Base-by-base conservation (phyloP, 2,113 vertebrate genomes). In the Dascyllus trimaculatus region DNA sequence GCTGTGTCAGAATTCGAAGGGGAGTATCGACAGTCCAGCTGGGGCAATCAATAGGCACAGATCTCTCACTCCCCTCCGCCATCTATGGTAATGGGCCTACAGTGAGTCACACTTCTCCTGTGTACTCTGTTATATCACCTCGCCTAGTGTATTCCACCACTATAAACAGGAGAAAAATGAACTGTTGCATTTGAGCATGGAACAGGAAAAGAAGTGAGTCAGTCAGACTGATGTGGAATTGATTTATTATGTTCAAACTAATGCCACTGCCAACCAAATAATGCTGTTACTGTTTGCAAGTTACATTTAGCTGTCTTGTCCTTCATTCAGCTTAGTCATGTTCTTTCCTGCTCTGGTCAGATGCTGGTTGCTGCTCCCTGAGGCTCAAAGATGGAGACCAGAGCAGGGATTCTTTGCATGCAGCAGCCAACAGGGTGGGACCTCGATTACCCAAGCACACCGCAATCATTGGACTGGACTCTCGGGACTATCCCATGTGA, bases 51-150 rank as follows among this genome's bases (percentile, higher is more conserved):
- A 91, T 88, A 58, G 48, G 24, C 18, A 19, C 70, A 52, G 71
- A 88, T 88, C 88, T 88, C 87, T 89, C 89, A 85, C 81, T 91
- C 77, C 74, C 82, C 53, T 80, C 63, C 71, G 76, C 81, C 73
- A 1, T 85, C 73, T 45, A 26, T 18, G 63, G 69, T 71, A 73
- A 63, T 61, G 51, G 72, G 22, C 35, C 49, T 51, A 59, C 69
- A 72, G 74, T 71, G 73, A 48, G 62, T 80, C 70, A 69, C 79
- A 56, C 52, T 48, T 66, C 64, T 78, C 69, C 57, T 71, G 61
- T 71, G 49, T 29, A n/a, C 49, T 60, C 22, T 54, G 72, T 60
- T 69, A 26, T 71, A 66, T 65, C 29, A 35, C 54, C 25, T 48
- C 15, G 2, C 60, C 54, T 14, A 46, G 66, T 2, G 49, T 35